Base-by-base conservation (phyloP, 2,797 vertebrate genomes). In the Rhabdophis nuchalis region DNA sequence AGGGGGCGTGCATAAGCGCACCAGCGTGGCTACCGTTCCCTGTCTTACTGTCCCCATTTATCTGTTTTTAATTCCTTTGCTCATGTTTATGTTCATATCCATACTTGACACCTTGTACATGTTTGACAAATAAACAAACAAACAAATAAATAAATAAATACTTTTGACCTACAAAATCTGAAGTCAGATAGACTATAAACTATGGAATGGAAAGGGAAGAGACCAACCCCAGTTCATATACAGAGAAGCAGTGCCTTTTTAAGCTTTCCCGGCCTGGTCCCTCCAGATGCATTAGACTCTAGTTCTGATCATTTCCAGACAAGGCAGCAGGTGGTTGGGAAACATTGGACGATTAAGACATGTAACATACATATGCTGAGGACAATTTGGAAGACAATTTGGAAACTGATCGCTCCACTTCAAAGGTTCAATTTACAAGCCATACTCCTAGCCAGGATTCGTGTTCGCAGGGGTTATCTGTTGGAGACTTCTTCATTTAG, bases 351-450 rank as follows among this genome's bases (percentile, higher is more conserved):
- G 68, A 46, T 85, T 91, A 57, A 5, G 0, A 85, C 60, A 86
- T 93, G 91, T 93, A 94, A 90, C 20, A 25, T 16, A 87, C 32
- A 23, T 0, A 27, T 16, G 29, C 64, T 92, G 61, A 93, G 93
- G 72, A 61, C 68, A 91, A 86, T 68, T 61, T 90, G 77, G 89
- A 93, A 90, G n/a, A 68, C 64, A 32, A 32, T 72, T 72, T 72
- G 68, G 16, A 82, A 82, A 41, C 36, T 46, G 72, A 77, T 41
- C 20, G 1, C 20, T 86, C 87, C 92, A 89, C 90, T 86, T 53
- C 53, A 85, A 90, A 68, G 1, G 46, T 11, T 32, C 86, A 29
- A 89, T 50, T 86, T 14, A 11, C 57, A 52, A 2, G 3, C 46
- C 57, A 90, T 0, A 0, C 92, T 58, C 64, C 88, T 82, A 68